Base-by-base conservation (phyloP, 35 echinoderm and acorn worm genomes). In the Anneissia japonica region DNA sequence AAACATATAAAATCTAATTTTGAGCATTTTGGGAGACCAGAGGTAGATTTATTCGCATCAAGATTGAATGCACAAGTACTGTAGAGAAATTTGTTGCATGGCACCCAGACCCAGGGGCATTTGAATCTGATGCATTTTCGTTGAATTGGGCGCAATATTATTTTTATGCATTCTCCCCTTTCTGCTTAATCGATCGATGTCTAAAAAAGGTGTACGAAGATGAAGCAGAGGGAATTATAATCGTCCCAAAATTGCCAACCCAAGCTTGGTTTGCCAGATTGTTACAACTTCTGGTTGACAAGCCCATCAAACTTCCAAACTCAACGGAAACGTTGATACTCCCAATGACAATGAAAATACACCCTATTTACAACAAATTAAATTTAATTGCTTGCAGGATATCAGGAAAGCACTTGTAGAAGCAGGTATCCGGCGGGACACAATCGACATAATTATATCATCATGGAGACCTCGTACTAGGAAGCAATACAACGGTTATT, bases 161-260 rank as follows among this genome's bases (percentile, higher is more conserved):
- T 21, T 78, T 79, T 23, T 90, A 86, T 86, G 83, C 76, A 39
- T 87, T 92, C 36, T 78, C 90, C 46, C 79, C 90, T 16, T 87
- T 92, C 23, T 82, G 74, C 29, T 79, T 87, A 7, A 28, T 92
- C 19, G 19, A 21, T 10, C 76, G 34, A 79, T 87, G 85, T 26
- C 46, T 88, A 14, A 80, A 81, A 0, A 92, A 92, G 39, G n/a
- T n/a, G n/a, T n/a, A n/a, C n/a, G 14, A 43, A 14, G 4, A 43
- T 43, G 4, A 14, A 4, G 40, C 40, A 43, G 40, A 43, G 40
- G 40, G 40, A 4, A 43, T 43, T 14, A 4, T 43, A 4, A 14
- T 43, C 14, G 40, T 43, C 40, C 40, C 40, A 43, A 14, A 43
- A 6, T 43, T 4, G 40, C 40, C 40, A 6, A 43, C 40, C 14